These are phyloP conservation scores for Drosophila vallismaia DNA, from an alignment of 2,888 invertebrate species.

Conservation along the genomic window DNA sequence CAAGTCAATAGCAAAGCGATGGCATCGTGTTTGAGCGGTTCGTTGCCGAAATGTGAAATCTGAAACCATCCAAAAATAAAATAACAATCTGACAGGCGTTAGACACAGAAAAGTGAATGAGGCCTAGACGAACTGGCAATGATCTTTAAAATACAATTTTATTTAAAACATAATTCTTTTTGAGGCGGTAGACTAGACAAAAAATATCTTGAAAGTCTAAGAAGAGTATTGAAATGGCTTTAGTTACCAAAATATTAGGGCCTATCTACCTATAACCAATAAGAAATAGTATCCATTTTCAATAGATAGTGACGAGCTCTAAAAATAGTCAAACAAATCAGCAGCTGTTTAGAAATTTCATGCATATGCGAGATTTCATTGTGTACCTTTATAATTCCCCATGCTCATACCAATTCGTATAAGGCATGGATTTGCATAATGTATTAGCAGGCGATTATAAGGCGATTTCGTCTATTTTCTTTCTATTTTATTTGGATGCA, in stretches of 20 bases:
- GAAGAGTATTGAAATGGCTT: neutral
- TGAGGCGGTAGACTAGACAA: no score
- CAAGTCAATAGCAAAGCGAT: constrained; percentile 74
- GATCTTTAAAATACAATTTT: constrained; percentile 3
- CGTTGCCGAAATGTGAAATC: constrained; percentile 72
- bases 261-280: neutral
- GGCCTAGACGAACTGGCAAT: constrained; percentile 23
- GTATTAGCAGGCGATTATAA: constrained; percentile 66
- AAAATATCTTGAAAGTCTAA: neutral
- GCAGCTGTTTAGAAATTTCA: constrained; percentile 72
- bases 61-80: constrained; percentile 52
- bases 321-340: constrained; percentile 67
- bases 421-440: constrained; percentile 62
- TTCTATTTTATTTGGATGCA: constrained; percentile 8
- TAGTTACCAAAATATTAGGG: neutral
- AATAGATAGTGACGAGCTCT: constrained; percentile 32
- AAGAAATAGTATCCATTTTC: constrained; percentile 3
- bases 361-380: constrained; percentile 79
- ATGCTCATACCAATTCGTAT: constrained; percentile 9
- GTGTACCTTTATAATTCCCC: constrained; percentile 67
- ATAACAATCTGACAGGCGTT: constrained; percentile 27
- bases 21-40: constrained; percentile 50
- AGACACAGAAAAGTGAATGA: constrained; percentile 10
- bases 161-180: no score
- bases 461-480: constrained; percentile 46